Evolutionary conservation across 2,797 vertebrate genomes (phyloP).

Genomic region (Eulemur rubriventer): DNA sequence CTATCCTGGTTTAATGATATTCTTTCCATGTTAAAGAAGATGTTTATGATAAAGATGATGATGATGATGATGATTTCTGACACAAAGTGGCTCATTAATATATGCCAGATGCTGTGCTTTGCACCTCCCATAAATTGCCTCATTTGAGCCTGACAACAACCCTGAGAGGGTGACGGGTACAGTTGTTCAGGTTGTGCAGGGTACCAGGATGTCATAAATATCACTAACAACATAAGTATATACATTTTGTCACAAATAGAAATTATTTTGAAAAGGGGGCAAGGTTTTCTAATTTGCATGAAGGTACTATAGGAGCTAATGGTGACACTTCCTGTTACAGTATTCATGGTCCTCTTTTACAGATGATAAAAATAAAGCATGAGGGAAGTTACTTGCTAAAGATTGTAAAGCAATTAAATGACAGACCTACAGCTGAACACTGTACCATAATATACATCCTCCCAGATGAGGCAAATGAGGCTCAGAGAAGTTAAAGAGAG

Average conservation of each 20-base stretch:
- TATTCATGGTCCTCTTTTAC: not conserved
- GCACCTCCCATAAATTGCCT: not conserved
- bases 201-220: not conserved
- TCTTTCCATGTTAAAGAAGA: not conserved
- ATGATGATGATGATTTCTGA: not conserved
- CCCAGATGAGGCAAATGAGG: not conserved
- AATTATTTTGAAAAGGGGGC: not conserved
- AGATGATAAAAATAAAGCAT: not conserved
- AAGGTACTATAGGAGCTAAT: not conserved
- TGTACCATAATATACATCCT: accelerated
- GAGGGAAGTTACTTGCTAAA: not conserved
- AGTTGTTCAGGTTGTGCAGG: not conserved
- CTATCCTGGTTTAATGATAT: not conserved
- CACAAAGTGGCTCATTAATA: not conserved
- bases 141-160: not conserved
- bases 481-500: not conserved
- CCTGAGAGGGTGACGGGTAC: not conserved
- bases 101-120: not conserved
- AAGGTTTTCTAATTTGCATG: not conserved
- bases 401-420: not conserved
- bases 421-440: not conserved
- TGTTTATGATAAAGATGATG: not conserved
- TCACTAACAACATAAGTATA: not conserved
- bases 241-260: not conserved
- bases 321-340: not conserved